Conservation (phyloP, 2,888 invertebrate genomes). For the Aplocera efformata region DNA sequence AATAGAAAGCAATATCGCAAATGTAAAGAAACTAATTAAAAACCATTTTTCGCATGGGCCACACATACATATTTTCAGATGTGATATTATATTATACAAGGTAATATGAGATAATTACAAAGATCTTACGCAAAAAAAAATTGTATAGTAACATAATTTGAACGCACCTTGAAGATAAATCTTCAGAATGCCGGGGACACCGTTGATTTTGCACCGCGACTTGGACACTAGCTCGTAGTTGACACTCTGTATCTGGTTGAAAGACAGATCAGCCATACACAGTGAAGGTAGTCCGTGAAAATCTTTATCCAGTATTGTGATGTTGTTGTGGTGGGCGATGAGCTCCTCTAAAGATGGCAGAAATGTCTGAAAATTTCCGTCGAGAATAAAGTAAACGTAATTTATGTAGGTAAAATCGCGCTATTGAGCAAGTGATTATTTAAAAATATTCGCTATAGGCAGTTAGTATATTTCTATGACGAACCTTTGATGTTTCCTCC, state of each 20-base stretch:
- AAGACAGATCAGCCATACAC: constrained; percentile 89
- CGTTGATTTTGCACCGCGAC: constrained; percentile 89
- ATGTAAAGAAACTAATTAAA: no score
- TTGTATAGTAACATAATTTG: no score
- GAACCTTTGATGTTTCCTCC: constrained; percentile 91
- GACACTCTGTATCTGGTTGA: constrained; percentile 86
- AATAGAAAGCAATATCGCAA: no score
- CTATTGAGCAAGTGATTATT: no score
- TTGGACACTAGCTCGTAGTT: constrained; percentile 88
- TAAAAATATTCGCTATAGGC: no score
- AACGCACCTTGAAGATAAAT: constrained; percentile 89
- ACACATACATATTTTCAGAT: no score
- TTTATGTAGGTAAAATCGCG: constrained; percentile 5
- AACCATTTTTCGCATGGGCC: no score
- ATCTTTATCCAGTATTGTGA: constrained; percentile 87
- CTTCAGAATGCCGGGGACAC: constrained; percentile 87
- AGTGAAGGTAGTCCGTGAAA: constrained; percentile 91
- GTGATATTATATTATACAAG: no score
- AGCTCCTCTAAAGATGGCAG: constrained; percentile 88
- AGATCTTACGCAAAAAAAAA: no score
- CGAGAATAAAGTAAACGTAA: not conserved
- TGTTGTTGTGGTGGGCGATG: constrained; percentile 87
- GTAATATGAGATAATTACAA: no score
- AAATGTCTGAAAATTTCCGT: constrained; percentile 82
- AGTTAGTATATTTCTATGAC: constrained; percentile 16